Conservation (phyloP, 2,888 invertebrate genomes). For the Masnerella sp. region DNA sequence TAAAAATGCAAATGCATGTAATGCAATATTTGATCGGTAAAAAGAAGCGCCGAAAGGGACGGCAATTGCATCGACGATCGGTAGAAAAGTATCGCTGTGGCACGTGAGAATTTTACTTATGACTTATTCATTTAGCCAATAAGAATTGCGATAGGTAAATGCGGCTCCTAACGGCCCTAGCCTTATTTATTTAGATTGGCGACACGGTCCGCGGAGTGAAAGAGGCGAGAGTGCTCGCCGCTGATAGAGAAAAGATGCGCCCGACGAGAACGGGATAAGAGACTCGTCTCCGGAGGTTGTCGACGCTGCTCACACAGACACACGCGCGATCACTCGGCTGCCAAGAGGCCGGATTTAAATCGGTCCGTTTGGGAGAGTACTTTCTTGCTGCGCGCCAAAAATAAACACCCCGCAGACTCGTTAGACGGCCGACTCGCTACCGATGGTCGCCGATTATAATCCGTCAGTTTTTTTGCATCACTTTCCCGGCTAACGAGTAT, state of each 20-base stretch:
- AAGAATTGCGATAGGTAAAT: conserved; percentile 64
- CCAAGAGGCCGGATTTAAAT: conserved; percentile 55
- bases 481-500: conserved; percentile 39
- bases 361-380: conserved; percentile 56
- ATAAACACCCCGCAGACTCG: conserved; percentile 56
- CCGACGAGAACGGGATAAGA: conserved; percentile 47
- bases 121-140: conserved; percentile 62
- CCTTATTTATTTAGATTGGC: conserved; percentile 73
- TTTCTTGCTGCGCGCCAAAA: conserved; percentile 46
- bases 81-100: conserved; percentile 65
- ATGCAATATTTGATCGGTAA: conserved; percentile 30
- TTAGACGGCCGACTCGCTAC: conserved; percentile 32
- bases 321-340: conserved; percentile 37
- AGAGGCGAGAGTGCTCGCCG: conserved; percentile 39
- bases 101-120: conserved; percentile 67
- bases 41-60: conserved; percentile 21
- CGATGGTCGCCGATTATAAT: conserved; percentile 43
- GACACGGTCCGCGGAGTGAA: conserved; percentile 65
- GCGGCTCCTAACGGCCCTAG: conserved; percentile 45
- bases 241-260: conserved; percentile 44
- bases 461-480: conserved; percentile 18
- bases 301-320: no score
- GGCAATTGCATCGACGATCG: conserved; percentile 41
- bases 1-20: conserved; percentile 46
- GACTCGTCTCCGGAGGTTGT: conserved; percentile 56